These are phyloP conservation scores for Sitobion miscanthi DNA, from an alignment of 1,140 invertebrate species.

Conservation along the genomic window DNA sequence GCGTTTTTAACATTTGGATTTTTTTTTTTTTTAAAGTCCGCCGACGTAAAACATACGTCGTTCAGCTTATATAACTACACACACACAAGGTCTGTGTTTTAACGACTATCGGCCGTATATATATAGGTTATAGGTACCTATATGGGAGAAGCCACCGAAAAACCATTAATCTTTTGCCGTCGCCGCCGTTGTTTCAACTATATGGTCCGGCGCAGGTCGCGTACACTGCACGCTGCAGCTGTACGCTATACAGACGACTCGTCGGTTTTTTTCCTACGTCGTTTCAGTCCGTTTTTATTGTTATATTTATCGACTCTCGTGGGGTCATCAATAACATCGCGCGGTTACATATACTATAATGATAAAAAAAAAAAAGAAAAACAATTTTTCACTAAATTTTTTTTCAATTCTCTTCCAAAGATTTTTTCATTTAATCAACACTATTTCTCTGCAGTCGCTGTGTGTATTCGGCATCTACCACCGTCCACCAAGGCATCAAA, in stretches of 20 bases:
- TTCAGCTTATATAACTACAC: background rate
- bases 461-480: background rate
- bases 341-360: background rate
- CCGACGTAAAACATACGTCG: background rate
- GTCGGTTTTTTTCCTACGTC: background rate
- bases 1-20: constrained; percentile 21
- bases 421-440: background rate
- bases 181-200: constrained; percentile 42
- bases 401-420: background rate
- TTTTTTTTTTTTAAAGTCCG: constrained; percentile 27
- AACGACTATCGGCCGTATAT: background rate
- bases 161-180: constrained; percentile 50
- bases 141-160: constrained; percentile 35
- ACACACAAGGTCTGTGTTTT: constrained; percentile 40
- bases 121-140: background rate
- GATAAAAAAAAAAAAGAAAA: background rate
- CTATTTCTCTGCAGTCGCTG: background rate
- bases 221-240: background rate
- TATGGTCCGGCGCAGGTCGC: constrained; percentile 21
- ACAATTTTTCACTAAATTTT: background rate
- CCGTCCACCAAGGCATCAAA: background rate
- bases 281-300: constrained; percentile 34
- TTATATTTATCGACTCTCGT: constrained; percentile 33
- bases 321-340: constrained; percentile 25
- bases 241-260: background rate